Evolutionary conservation across 2,888 invertebrate genomes (phyloP), one percentile per base, ranked within the genome.

Genomic region (Anthophora plumipes): DNA sequence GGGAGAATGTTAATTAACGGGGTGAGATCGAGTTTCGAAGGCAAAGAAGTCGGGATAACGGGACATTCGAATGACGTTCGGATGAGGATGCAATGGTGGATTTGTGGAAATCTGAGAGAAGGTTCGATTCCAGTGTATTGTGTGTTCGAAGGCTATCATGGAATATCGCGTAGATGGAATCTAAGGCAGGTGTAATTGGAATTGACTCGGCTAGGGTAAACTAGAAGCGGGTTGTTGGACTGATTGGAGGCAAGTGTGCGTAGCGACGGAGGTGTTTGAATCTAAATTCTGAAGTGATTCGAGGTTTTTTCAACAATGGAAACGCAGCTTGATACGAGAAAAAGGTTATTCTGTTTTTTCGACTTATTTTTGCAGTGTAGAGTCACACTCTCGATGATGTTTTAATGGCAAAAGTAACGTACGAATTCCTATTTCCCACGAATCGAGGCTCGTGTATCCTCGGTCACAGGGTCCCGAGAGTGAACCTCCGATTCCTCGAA

Each of bases 121-220:
- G 31, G 31, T 31, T 39, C 39, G 22, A 52, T 52, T 66, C 20
- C 50, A 52, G n/a, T 66, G 52, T 39, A 52, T 52, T 52, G 52
- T 11, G 37, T 64, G 31, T 50, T 64, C 50, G 52, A 66, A 22
- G 22, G 52, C 39, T 66, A 39, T 4, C n/a, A n/a, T n/a, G 14
- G 39, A 39, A 39, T 20, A 20, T 20, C 17, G 50, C 11, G 17
- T 25, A 9, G 17, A n/a, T 25, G 67, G 54, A 41, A 41, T 12
- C 67, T 41, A 54, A 67, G 54, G 52, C 54, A 14, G 41, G 41
- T 12, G 22, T 41, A 67, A 67, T 72, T 46, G 72, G 41, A 71
- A 61, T 25, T 71, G 71, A 61, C 52, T 61, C 14, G 60, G 59
- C 17, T 20, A 59, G 50, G 50, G 50, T 37, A 22, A 64, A 64